Percentiles rank a stretch among this genome's conserved stretches.
phyloP scores from a whole-genome alignment of 2,797 vertebrate genomes.

The Peromyscus aztecus region DNA sequence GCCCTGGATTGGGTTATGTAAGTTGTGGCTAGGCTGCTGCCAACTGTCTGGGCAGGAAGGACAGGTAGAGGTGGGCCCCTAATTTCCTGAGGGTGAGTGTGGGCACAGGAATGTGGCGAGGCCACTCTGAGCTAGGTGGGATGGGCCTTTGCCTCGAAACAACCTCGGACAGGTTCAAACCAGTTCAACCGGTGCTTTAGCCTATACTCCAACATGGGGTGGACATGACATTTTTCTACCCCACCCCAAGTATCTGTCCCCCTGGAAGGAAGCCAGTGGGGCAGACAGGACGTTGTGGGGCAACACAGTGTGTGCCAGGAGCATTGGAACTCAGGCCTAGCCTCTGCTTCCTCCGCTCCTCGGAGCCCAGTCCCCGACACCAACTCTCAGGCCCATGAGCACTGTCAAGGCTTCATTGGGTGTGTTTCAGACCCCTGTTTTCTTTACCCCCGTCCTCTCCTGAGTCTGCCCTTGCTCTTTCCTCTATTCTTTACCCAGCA shows the following conservation, averaged over 20 bases:
- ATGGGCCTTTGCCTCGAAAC: constrained; percentile 40
- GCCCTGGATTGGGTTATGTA: background rate
- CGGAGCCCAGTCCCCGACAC: background rate
- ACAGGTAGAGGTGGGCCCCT: background rate
- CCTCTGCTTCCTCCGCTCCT: background rate
- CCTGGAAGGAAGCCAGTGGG: background rate
- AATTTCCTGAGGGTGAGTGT: background rate
- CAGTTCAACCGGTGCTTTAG: constrained; percentile 46
- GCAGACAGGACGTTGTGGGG: background rate
- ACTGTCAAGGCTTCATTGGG: background rate
- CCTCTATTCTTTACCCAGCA: background rate
- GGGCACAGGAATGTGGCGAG: constrained; percentile 72
- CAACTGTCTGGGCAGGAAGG: background rate
- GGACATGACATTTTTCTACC: background rate
- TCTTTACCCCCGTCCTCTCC: background rate
- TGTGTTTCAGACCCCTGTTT: background rate
- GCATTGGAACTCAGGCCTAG: background rate
- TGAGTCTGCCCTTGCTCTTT: background rate
- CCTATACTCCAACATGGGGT: constrained; percentile 27
- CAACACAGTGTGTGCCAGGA: no score
- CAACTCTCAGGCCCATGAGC: background rate
- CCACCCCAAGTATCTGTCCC: background rate
- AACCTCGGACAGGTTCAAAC: constrained; percentile 58
- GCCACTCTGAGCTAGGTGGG: background rate
- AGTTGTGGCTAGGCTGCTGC: background rate